Percentiles rank a stretch among this genome's conserved stretches.
These are phyloP conservation scores for Poecilia velifera DNA, from an alignment of 2,797 vertebrate species.

Conservation along the genomic window DNA sequence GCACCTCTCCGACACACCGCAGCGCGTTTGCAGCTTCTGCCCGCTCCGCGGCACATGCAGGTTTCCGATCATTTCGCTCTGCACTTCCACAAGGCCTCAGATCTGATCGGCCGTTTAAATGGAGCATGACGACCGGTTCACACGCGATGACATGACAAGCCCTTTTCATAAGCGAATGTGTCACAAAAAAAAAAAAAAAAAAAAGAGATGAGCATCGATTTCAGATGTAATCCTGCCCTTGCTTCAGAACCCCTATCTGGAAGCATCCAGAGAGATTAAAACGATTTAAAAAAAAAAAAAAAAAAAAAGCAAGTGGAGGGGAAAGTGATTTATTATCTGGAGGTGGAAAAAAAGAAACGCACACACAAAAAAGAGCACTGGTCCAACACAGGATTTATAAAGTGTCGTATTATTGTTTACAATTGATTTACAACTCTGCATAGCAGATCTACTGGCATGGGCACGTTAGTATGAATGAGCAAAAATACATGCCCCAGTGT, in stretches of 20 bases:
- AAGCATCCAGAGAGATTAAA: slow-evolving; percentile 14
- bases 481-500: neutral
- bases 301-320: neutral
- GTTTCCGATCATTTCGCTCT: slow-evolving; percentile 1
- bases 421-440: neutral
- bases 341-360: neutral
- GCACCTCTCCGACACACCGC: slow-evolving; percentile 43
- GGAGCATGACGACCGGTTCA: slow-evolving; percentile 4
- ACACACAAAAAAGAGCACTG: neutral
- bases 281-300: no score
- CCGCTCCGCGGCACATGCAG: neutral
- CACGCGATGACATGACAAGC: slow-evolving; percentile 18
- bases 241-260: slow-evolving; percentile 4
- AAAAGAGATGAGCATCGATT: slow-evolving; percentile 53
- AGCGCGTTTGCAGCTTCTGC: neutral
- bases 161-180: slow-evolving; percentile 22
- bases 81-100: neutral
- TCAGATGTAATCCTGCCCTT: slow-evolving; percentile 36
- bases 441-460: neutral
- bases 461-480: neutral
- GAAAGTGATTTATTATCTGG: neutral
- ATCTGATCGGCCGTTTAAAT: slow-evolving; percentile 7
- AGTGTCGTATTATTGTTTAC: neutral
- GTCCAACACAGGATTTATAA: neutral
- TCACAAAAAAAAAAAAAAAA: slow-evolving; percentile 23